Base-by-base conservation (phyloP, 92 coral and sea anemone species). In the Plumapathes pennacea region DNA sequence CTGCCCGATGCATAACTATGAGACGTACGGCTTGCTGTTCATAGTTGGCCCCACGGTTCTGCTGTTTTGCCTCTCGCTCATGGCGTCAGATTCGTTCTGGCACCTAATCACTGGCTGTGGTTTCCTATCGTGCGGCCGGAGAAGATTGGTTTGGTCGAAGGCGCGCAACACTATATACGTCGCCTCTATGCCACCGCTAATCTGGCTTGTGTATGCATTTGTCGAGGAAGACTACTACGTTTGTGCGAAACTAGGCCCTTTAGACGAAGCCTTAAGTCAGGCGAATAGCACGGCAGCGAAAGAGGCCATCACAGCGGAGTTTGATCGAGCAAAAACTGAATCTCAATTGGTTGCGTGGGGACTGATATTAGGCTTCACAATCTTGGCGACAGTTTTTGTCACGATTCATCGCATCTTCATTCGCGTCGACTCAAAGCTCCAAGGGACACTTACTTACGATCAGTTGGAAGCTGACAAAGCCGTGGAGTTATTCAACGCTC, bases 171-270 rank as follows among this genome's bases (percentile, higher is more conserved):
- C 26, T 18, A 36, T 76, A 11, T 38, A 46, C 15, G 20, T 49
- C 22, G 28, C 54, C 9, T n/a, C 7, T 5, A 25, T 76, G 0
- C 29, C 73, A 0, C 69, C 76, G 0, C 7, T 44, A 0, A 51
- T 43, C 5, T 76, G 83, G 83, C 38, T 76, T 32, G 32, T 76
- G 26, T 46, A 66, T 22, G 83, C 52, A 5, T 69, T 67, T 24
- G 37, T 55, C n/a, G 65, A 68, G 13, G 27, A 76, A 4, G 34
- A 67, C 5, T 76, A 57, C 36, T 76, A 76, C 39, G 64, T 52
- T 29, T 76, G 83, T 31, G 52, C 29, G 5, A 44, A 31, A 11
- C 62, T 67, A 12, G 83, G 83, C 19, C 47, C 77, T 1, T 1
- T 27, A 10, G 51, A 64, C 37, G 17, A 21, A 12, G 23, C 49